Evolutionary conservation across 2,113 vertebrate genomes (phyloP).

Genomic region (Scytalopus superciliaris): DNA sequence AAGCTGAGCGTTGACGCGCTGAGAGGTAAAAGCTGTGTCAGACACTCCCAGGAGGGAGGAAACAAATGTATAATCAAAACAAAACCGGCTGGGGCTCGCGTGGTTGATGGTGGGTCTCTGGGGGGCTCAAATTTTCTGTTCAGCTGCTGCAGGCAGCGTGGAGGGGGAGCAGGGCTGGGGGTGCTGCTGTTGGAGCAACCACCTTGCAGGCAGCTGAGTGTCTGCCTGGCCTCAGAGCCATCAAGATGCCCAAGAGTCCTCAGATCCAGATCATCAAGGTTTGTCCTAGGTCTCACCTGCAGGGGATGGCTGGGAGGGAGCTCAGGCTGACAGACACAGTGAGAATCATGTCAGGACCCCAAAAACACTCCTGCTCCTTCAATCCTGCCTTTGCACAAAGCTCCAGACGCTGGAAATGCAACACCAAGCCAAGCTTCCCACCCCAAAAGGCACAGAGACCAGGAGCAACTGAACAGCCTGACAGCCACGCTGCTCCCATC

Average conservation of each 20-base stretch:
- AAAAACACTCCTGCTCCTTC: neutral
- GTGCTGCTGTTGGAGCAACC: neutral
- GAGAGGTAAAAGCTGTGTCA: constrained; percentile 67
- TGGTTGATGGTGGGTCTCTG: neutral
- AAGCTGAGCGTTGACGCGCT: neutral
- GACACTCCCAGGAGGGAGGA: constrained; percentile 51
- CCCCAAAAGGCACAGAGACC: neutral
- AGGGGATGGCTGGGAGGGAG: neutral
- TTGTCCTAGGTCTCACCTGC: neutral
- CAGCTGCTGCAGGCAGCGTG: neutral
- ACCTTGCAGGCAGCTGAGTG: neutral
- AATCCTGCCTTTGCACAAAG: neutral
- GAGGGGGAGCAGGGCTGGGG: neutral
- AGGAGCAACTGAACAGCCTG: neutral
- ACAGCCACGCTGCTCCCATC: neutral
- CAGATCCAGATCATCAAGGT: rapidly evolving
- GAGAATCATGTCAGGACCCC: neutral
- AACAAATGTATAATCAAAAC: constrained; percentile 63
- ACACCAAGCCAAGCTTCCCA: neutral
- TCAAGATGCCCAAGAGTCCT: neutral
- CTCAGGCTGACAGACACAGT: neutral
- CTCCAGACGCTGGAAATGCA: neutral
- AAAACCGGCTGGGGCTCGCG: constrained; percentile 12
- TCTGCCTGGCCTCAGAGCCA: neutral
- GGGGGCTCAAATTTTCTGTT: neutral